phyloP scores from a whole-genome alignment of 2,888 invertebrate genomes.

The Pelosia muscerda region DNA sequence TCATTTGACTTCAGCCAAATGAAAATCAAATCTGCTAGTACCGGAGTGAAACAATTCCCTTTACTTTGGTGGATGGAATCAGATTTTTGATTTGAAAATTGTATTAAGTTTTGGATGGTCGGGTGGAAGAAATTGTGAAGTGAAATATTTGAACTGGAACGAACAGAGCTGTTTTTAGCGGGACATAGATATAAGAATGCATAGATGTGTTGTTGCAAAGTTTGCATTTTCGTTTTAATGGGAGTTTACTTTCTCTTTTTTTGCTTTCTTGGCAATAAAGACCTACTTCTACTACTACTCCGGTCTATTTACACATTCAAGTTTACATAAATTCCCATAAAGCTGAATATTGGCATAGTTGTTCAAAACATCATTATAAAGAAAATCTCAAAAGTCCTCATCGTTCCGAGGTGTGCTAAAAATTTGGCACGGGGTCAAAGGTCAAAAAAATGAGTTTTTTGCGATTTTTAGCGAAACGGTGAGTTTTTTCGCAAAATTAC shows the following conservation, averaged over 20 bases:
- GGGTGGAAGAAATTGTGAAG: slow-evolving; percentile 47
- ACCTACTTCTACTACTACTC: no score
- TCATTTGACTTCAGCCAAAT: slow-evolving; percentile 58
- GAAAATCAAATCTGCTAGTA: slow-evolving; percentile 64
- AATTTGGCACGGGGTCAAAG: no score
- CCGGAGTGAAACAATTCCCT: slow-evolving; percentile 62
- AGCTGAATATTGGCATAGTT: no score
- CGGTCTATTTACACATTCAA: no score
- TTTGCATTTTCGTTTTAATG: neutral
- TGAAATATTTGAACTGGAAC: slow-evolving; percentile 52
- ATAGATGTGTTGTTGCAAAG: slow-evolving; percentile 21
- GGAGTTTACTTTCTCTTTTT: neutral
- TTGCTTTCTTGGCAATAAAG: neutral
- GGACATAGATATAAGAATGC: slow-evolving; percentile 25
- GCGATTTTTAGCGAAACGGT: no score
- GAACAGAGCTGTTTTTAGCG: slow-evolving; percentile 40
- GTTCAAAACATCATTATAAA: no score
- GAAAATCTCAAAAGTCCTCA: no score
- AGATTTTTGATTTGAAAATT: slow-evolving; percentile 70
- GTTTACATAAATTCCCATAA: no score
- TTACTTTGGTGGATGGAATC: slow-evolving; percentile 61
- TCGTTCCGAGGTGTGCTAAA: no score
- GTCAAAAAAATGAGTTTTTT: no score
- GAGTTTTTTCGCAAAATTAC: no score
- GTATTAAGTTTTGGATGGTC: slow-evolving; percentile 62